These are phyloP conservation scores for Acrobasis consociella DNA, from an alignment of 2,888 invertebrate species.

Conservation along the genomic window DNA sequence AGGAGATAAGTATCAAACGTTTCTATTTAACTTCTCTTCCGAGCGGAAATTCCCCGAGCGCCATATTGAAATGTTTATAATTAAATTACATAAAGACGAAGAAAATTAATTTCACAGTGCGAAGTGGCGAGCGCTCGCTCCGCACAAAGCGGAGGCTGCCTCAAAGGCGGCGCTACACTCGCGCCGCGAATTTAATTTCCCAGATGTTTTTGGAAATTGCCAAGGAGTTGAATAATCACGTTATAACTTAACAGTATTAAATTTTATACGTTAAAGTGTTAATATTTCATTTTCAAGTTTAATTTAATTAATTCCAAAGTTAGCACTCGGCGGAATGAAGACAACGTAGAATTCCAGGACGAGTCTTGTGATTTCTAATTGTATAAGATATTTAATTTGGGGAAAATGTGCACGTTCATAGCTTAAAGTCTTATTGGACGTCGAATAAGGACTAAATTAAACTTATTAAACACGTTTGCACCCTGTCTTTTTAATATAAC, in stretches of 20 bases:
- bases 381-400: conserved; percentile 18
- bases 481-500: not conserved
- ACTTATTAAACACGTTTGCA: not conserved
- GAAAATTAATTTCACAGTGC: conserved; percentile 82
- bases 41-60: conserved; percentile 79
- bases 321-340: conserved; percentile 55
- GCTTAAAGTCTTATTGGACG: conserved; percentile 8
- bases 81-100: conserved; percentile 84
- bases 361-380: conserved; percentile 49
- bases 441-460: conserved; percentile 1
- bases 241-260: conserved; percentile 82
- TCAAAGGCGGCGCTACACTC: conserved; percentile 70
- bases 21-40: conserved; percentile 80
- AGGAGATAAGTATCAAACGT: conserved; percentile 82
- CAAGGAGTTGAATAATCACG: conserved; percentile 80
- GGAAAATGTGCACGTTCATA: conserved; percentile 12
- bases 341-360: conserved; percentile 45
- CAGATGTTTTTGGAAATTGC: conserved; percentile 79
- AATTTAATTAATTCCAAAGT: conserved; percentile 82
- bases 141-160: conserved; percentile 68
- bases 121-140: conserved; percentile 71
- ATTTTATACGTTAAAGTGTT: conserved; percentile 83
- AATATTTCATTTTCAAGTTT: conserved; percentile 83
- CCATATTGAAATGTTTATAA: conserved; percentile 84
- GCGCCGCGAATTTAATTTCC: conserved; percentile 78